These are phyloP conservation scores for Arion vulgaris DNA, from an alignment of 1,140 invertebrate genomes.

Conservation along the genomic window DNA sequence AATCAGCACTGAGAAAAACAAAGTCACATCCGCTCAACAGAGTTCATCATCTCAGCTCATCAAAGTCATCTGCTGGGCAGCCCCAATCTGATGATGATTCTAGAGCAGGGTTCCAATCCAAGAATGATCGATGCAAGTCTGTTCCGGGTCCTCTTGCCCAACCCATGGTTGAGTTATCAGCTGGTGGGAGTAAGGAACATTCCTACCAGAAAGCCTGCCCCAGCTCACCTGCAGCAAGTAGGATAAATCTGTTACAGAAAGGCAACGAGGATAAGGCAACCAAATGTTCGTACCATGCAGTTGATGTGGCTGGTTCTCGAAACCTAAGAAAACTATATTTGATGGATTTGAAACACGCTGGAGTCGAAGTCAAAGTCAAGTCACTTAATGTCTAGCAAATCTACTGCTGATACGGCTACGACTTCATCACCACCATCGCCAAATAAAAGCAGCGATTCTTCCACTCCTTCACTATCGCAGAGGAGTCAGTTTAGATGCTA, in stretches of 20 bases:
- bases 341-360: slow-evolving; percentile 78
- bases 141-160: slow-evolving; percentile 55
- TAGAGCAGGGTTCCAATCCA: slow-evolving; percentile 35
- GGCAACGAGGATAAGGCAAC: not conserved
- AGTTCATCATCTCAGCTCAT: slow-evolving; percentile 25
- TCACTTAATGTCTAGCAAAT: not conserved
- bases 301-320: slow-evolving; percentile 51
- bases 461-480: not conserved
- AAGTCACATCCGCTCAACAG: slow-evolving; percentile 62
- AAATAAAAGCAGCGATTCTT: not conserved
- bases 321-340: slow-evolving; percentile 73
- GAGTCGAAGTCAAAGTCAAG: slow-evolving; percentile 68
- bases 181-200: slow-evolving; percentile 29
- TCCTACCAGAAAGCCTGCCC: slow-evolving; percentile 51
- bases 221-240: slow-evolving; percentile 55
- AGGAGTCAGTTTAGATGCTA: not conserved
- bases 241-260: slow-evolving; percentile 7
- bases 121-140: slow-evolving; percentile 63
- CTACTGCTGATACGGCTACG: not conserved
- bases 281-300: not conserved
- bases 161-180: not conserved
- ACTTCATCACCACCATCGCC: not conserved
- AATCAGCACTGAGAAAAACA: slow-evolving; percentile 71
- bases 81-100: not conserved
- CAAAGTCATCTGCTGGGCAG: not conserved